These are phyloP conservation scores for Pongo abelii DNA, from an alignment of 2,113 vertebrate genomes.

Conservation along the genomic window DNA sequence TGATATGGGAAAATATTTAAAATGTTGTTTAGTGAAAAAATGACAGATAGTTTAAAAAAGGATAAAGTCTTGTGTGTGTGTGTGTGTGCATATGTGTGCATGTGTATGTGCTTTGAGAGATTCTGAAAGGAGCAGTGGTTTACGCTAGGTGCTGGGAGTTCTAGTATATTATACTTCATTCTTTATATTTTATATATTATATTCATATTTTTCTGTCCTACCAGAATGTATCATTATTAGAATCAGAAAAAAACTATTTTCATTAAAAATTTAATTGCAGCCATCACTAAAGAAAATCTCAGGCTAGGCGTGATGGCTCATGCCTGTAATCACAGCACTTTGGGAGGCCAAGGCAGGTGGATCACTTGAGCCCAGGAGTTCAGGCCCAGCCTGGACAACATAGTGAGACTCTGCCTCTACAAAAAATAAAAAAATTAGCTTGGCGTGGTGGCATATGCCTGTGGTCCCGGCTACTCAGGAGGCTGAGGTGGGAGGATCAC, in stretches of 20 bases:
- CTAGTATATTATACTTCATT: not conserved
- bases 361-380: too few relatives aligned
- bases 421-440: too few relatives aligned
- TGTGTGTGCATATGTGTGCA: not conserved
- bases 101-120: not conserved
- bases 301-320: not conserved
- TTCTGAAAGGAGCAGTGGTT: not conserved
- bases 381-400: too few relatives aligned
- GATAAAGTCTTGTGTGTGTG: too few relatives aligned
- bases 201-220: not conserved
- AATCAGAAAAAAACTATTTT: conserved; percentile 22
- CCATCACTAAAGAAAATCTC: not conserved
- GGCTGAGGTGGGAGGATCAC: too few relatives aligned
- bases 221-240: not conserved
- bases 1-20: not conserved
- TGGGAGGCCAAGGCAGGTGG: too few relatives aligned
- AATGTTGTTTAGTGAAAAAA: not conserved
- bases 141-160: not conserved
- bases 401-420: too few relatives aligned
- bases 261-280: not conserved
- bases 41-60: not conserved
- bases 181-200: not conserved
- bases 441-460: too few relatives aligned
- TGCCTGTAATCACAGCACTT: too few relatives aligned
- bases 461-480: too few relatives aligned